Evolutionary conservation across 2,113 vertebrate genomes (phyloP).

Genomic region (Nothoprocta perdicaria): DNA sequence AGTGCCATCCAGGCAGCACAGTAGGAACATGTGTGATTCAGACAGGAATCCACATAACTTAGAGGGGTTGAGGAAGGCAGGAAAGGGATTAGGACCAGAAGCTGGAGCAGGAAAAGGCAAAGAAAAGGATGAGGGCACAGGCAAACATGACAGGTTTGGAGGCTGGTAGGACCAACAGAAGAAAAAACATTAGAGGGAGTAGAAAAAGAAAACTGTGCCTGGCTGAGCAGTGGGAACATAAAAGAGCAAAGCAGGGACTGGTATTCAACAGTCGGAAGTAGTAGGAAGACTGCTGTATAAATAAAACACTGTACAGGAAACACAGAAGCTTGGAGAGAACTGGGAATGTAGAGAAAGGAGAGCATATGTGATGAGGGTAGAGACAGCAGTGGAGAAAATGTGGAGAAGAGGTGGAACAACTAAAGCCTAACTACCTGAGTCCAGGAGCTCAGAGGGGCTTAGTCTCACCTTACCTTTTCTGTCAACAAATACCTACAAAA

Average conservation of each 20-base stretch:
- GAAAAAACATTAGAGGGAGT: background rate
- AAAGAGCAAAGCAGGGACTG: background rate
- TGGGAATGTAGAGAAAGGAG: accelerated
- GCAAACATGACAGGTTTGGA: accelerated
- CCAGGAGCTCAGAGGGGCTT: background rate
- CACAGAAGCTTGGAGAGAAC: background rate
- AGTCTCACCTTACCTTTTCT: background rate
- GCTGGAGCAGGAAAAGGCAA: background rate
- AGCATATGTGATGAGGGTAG: background rate
- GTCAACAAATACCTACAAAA: background rate
- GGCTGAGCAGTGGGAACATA: background rate
- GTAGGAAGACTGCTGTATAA: background rate
- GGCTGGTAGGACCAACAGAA: background rate
- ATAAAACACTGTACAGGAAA: constrained; percentile 2
- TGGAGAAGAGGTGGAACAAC: background rate
- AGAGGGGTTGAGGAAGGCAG: background rate
- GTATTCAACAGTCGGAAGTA: background rate
- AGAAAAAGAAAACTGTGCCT: background rate
- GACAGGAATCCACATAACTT: background rate
- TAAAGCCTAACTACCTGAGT: background rate
- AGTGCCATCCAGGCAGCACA: background rate
- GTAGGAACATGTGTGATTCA: background rate
- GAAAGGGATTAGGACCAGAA: background rate
- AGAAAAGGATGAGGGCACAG: background rate
- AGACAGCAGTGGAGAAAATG: accelerated